Evolutionary conservation across 2,888 invertebrate species (phyloP), one percentile per base, ranked within the genome.

Genomic region (Hemaris fuciformis): DNA sequence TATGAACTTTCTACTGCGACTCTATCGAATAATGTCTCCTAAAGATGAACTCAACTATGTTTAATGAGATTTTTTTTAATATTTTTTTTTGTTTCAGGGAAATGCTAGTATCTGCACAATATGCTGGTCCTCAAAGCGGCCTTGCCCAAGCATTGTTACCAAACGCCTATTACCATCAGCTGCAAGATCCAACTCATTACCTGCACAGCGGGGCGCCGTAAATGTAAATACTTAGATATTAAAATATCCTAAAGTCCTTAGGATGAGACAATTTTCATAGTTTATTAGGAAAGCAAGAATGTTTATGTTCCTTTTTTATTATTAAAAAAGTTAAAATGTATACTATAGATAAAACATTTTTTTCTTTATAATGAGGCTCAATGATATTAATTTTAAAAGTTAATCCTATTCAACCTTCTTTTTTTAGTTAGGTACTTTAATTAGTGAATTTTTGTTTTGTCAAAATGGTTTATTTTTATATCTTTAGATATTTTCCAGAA

Each of bases 101-200:
- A 67, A 91, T 92, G 87, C 71, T 92, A 8, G 90, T 91, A 0
- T 85, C 91, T 6, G 90, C 91, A 0, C 92, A 92, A 59, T 92
- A 92, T 63, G 88, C 88, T 0, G 88, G 89, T 0, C 81, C 85
- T 0, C 91, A 91, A 67, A 81, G 83, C 0, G 86, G 87, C 0
- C 64, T 91, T 10, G 83, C 88, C 1, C 91, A 91, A 59, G 85
- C 88, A 0, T 74, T 92, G 45, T 73, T 92, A 0, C 91, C 91
- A 3, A 91, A 89, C 70, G 85, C 89, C 1, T 92, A 92, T 63
- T 92, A 91, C 66, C 89, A 89, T 43, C 91, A 91, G 62, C 76
- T 91, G 1, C 91, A 91, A 69, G 91, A 91, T 42, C 85, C 90
- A 1, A 72, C 87, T 0, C 90, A 91, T 60, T 91, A 90, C 62